Percentiles rank a stretch among this genome's conserved stretches.
These are phyloP conservation scores for Morphnarchus princeps DNA, from an alignment of 2,113 vertebrate species.

Conservation along the genomic window DNA sequence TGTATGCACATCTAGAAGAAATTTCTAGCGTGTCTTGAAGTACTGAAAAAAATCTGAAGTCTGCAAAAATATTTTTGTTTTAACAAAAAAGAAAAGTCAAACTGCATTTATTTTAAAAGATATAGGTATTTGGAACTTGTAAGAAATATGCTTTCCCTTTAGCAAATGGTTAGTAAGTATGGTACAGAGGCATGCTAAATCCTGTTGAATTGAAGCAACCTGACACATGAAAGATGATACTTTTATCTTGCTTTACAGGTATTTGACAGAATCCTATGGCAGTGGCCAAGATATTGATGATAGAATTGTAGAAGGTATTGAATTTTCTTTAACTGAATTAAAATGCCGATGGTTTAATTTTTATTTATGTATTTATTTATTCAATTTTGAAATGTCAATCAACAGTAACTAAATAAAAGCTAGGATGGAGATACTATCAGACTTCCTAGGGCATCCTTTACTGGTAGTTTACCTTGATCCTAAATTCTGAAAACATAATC, in stretches of 20 bases:
- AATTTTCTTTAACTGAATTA: not conserved
- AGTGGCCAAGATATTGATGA: constrained; percentile 97
- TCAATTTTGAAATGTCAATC: not conserved
- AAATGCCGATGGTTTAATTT: not conserved
- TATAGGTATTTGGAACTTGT: not conserved
- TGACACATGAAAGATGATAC: not conserved
- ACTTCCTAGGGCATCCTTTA: not conserved
- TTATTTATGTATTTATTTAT: not conserved
- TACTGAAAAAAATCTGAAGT: not conserved
- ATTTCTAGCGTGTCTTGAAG: not conserved
- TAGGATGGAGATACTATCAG: not conserved
- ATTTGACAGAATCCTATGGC: constrained; percentile 93
- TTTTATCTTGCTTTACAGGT: constrained; percentile 72
- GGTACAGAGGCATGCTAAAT: not conserved
- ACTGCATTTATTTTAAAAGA: not conserved
- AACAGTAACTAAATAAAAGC: not conserved
- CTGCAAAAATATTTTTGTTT: not conserved
- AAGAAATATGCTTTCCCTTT: not conserved
- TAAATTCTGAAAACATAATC: not conserved
- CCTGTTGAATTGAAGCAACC: not conserved
- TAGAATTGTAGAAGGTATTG: constrained; percentile 94
- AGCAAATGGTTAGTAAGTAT: not conserved
- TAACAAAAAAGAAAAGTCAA: not conserved
- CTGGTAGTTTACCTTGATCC: not conserved
- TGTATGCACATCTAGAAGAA: not conserved